These are phyloP conservation scores for Drosophila malerkotliana DNA, from an alignment of 1,140 invertebrate species.

Conservation along the genomic window DNA sequence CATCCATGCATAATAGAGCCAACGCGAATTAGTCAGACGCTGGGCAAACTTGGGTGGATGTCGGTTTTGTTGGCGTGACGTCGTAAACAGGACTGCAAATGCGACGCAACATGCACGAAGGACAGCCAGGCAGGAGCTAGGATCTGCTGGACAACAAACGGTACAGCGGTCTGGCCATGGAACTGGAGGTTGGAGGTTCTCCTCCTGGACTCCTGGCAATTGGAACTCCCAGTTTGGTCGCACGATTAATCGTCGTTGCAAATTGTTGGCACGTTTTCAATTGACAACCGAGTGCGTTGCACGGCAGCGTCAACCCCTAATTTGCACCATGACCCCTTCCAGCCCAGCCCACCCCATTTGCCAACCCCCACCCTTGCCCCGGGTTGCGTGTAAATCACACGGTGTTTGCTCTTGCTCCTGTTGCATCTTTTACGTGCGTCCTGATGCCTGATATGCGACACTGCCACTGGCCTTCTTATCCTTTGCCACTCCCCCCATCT, in stretches of 20 bases:
- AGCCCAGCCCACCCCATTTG: not conserved
- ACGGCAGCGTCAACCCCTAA: slow-evolving; percentile 67
- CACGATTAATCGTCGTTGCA: slow-evolving; percentile 84
- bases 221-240: slow-evolving; percentile 61
- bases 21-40: slow-evolving; percentile 69
- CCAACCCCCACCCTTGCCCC: slow-evolving; percentile 1
- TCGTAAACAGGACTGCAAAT: slow-evolving; percentile 76
- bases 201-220: slow-evolving; percentile 14
- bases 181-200: not conserved
- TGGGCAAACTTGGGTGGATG: slow-evolving; percentile 46
- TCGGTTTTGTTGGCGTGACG: slow-evolving; percentile 37
- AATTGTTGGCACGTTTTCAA: slow-evolving; percentile 84
- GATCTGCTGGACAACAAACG: slow-evolving; percentile 12
- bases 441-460: slow-evolving; percentile 12
- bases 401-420: slow-evolving; percentile 74
- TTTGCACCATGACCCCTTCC: slow-evolving; percentile 56
- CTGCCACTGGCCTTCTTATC: slow-evolving; percentile 41
- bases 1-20: slow-evolving; percentile 66
- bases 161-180: not conserved
- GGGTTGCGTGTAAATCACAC: slow-evolving; percentile 77
- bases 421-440: slow-evolving; percentile 79
- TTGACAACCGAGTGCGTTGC: slow-evolving; percentile 68
- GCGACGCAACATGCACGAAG: slow-evolving; percentile 55
- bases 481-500: slow-evolving; percentile 20
- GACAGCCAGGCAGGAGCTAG: slow-evolving; percentile 9